These are phyloP conservation scores for Erannis defoliaria DNA, from an alignment of 2,888 invertebrate genomes.

Conservation along the genomic window DNA sequence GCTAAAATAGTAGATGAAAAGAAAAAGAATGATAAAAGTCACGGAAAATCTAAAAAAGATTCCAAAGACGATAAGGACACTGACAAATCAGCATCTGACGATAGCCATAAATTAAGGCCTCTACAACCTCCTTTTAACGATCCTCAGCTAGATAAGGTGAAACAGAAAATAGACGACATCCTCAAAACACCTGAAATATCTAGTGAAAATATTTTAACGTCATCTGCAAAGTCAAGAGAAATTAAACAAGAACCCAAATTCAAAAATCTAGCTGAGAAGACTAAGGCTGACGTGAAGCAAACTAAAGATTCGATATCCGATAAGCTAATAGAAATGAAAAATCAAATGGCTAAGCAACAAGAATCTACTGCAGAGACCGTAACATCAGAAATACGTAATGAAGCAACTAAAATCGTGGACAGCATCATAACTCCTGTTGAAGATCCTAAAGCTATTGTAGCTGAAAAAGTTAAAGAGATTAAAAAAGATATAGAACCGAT, in stretches of 20 bases:
- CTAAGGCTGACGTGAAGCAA: conserved; percentile 63
- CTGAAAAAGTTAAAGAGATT: conserved; percentile 45
- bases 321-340: conserved; percentile 66
- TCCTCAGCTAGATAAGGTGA: conserved; percentile 80
- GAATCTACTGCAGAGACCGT: conserved; percentile 55
- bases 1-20: conserved; percentile 49
- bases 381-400: conserved; percentile 67
- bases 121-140: conserved; percentile 80
- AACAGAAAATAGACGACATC: conserved; percentile 81
- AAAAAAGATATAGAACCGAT: conserved; percentile 76
- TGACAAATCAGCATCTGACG: conserved; percentile 60
- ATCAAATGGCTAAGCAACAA: conserved; percentile 63
- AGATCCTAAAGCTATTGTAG: conserved; percentile 63
- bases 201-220: conserved; percentile 73
- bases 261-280: conserved; percentile 62
- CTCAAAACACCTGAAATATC: conserved; percentile 82
- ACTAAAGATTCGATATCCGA: conserved; percentile 60
- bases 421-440: conserved; percentile 82
- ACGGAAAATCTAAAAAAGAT: conserved; percentile 37
- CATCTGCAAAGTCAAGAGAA: conserved; percentile 62
- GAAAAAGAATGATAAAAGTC: conserved; percentile 43
- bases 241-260: conserved; percentile 46
- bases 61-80: conserved; percentile 29
- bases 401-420: conserved; percentile 77
- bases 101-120: conserved; percentile 75